Base-by-base conservation (phyloP, 2,888 invertebrate genomes). In the Drosophila meridiana region DNA sequence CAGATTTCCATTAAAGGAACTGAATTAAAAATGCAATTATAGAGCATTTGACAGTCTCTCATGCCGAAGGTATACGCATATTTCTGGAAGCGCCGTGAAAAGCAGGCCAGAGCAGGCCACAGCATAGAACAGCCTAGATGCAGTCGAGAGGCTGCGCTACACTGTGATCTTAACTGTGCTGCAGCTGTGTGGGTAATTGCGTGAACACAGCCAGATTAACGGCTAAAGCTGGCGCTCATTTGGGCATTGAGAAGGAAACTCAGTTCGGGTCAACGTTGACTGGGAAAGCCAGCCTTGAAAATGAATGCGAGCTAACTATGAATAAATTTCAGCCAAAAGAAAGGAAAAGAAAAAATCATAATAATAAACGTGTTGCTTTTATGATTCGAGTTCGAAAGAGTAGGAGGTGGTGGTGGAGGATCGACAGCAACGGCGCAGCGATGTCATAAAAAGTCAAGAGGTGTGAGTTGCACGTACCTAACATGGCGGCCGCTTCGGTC, bases 401-500 rank as follows among this genome's bases (percentile, higher is more conserved):
- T 7, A 40, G 38, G 5, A 38, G 40, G 5, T 8, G 28, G 34
- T 42, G 32, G 7, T 47, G 58, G 14, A 55, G 58, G 26, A 36
- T 28, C 50, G 8, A 40, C 59, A 42, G 55, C 30, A 30, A 45
- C 36, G 57, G 30, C 47, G 52, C 34, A 28, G 64, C 40, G 55
- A 64, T 61, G 50, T 78, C 69, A 76, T 86, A 88, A 73, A 76
- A 58, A 71, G 73, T 69, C 67, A 76, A 80, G 67, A 84, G 82
- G 82, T 83, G 73, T 82, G 87, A 72, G 78, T 68, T 56, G 67
- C 34, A 91, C 93, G 93, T 94, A 96, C 97, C 97, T 75, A 99
- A 94, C 97, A 98, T 98, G 93, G 98, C 98, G 56, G 99, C 99
- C 72, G 98, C 99, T 94, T 99, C 99, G 1, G 98, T 98, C 94